These are phyloP conservation scores for Dinoponera quadriceps DNA, from an alignment of 1,140 invertebrate genomes.

Conservation along the genomic window DNA sequence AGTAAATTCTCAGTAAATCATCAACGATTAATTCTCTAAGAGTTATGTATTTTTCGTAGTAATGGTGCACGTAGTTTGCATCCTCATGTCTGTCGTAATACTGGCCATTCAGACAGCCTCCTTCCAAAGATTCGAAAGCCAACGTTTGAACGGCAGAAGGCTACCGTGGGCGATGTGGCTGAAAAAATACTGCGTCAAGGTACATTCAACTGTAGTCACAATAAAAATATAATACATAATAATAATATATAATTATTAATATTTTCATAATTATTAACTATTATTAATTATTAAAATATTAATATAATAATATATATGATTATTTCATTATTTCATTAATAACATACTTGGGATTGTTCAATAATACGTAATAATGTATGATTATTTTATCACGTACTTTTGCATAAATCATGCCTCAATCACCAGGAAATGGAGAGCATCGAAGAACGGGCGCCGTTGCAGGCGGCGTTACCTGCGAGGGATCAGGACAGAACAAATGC, in stretches of 20 bases:
- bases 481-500: slow-evolving; percentile 36
- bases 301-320: background rate
- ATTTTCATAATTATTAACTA: background rate
- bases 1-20: slow-evolving; percentile 31
- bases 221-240: slow-evolving; percentile 21
- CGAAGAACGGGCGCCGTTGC: slow-evolving; percentile 76
- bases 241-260: slow-evolving; percentile 2
- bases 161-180: slow-evolving; percentile 89
- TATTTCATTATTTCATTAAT: background rate
- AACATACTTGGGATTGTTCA: too few relatives aligned
- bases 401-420: too few relatives aligned
- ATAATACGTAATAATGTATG: too few relatives aligned
- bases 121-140: slow-evolving; percentile 91
- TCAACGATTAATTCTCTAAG: slow-evolving; percentile 8
- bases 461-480: slow-evolving; percentile 61
- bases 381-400: too few relatives aligned
- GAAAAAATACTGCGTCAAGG: slow-evolving; percentile 82
- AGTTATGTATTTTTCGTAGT: slow-evolving; percentile 85
- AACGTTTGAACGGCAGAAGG: slow-evolving; percentile 89
- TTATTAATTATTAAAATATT: background rate
- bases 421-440: slow-evolving; percentile 78
- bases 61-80: slow-evolving; percentile 87
- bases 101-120: slow-evolving; percentile 89
- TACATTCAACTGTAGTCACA: slow-evolving; percentile 49
- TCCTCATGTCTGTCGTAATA: slow-evolving; percentile 88